Evolutionary conservation across 2,888 invertebrate genomes (phyloP), one percentile per base, ranked within the genome.

Genomic region (Argyresthia albistria): DNA sequence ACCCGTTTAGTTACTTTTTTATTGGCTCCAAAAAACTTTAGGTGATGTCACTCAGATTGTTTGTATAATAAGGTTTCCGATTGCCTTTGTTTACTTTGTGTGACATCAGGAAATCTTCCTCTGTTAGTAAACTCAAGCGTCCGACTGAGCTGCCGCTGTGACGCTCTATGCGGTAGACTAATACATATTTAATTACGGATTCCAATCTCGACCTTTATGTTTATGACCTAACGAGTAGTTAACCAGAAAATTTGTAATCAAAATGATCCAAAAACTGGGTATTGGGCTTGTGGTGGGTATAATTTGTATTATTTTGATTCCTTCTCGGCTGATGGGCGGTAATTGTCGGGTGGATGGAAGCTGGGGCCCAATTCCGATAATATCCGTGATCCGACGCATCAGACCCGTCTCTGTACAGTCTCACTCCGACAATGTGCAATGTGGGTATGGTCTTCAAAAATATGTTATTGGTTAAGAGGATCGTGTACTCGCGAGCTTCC

Each of bases 121-220:
- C 25, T 2, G 25, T 25, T 25, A 6, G 25, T 6, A 25, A 6
- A 25, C 25, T 25, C 6, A 25, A 25, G 6, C 25, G 25, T 25
- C 2, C 6, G 25, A 25, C 25, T 2, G 2, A 25, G 2, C 3
- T 25, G 25, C 25, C 25, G 25, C 25, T 25, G 25, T 25, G 25
- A 25, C 25, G 25, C 2, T 25, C 25, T 25, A 6, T 25, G 25
- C 25, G 69, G 66, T 73, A 10, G 51, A 11, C 46, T 80, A 77
- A 81, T 82, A 73, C 77, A 79, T 79, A 80, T 82, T 81, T 80
- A 80, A 82, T 79, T 76, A 72, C 67, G 60, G 69, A 74, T 77
- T 25, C 25, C 25, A 25, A 25, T 25, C 70, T 77, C 12, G 25
- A 46, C 37, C 16, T 39, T 39, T 42, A 8, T 42, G 10, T 39